Evolutionary conservation across 92 coral and sea anemone species (phyloP).

Genomic region (Porites rus): DNA sequence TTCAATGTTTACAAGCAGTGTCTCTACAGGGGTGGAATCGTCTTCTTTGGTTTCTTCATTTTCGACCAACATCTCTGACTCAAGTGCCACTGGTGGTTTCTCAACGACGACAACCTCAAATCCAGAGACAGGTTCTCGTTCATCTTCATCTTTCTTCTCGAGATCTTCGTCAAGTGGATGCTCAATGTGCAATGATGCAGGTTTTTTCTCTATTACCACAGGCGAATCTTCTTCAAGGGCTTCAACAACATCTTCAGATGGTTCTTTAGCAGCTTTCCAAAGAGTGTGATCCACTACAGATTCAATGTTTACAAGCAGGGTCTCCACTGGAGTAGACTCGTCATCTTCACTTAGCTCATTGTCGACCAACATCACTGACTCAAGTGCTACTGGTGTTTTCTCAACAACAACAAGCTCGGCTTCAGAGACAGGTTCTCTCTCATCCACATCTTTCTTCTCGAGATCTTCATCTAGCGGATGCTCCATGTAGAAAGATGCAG

Average conservation of each 20-base stretch:
- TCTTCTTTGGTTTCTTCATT: background rate
- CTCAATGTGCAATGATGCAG: constrained; percentile 8
- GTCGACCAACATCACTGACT: background rate
- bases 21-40: background rate
- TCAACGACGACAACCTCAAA: background rate
- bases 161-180: background rate
- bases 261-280: background rate
- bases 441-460: background rate
- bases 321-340: constrained; percentile 10
- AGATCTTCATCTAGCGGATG: background rate
- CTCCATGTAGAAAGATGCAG: constrained; percentile 16
- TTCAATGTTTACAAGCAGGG: constrained; percentile 13
- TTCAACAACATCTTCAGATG: background rate
- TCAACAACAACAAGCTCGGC: constrained; percentile 15
- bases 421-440: constrained; percentile 11
- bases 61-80: background rate
- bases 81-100: background rate
- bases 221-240: constrained; percentile 11
- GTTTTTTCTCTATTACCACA: constrained; percentile 18
- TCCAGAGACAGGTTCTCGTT: background rate
- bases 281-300: background rate
- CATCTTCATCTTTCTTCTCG: background rate
- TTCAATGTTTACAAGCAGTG: background rate
- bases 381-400: background rate
- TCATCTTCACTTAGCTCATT: constrained; percentile 1